These are phyloP conservation scores for Sinotaia quadrata DNA, from an alignment of 2,888 invertebrate genomes.

Conservation along the genomic window DNA sequence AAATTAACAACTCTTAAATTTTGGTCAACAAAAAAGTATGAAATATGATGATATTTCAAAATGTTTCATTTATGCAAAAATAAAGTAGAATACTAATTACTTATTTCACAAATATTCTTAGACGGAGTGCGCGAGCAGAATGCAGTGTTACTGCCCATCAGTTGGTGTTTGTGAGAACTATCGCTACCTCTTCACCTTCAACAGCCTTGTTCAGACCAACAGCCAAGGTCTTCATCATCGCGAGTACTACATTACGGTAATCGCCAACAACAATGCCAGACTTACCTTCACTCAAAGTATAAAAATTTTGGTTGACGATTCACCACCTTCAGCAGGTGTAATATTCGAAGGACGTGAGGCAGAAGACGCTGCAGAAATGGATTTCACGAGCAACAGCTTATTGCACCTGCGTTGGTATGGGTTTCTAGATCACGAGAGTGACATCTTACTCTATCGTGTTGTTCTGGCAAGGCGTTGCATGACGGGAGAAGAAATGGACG, in stretches of 20 bases:
- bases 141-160: conserved; percentile 51
- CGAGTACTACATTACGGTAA: conserved; percentile 46
- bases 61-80: no score
- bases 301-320: conserved; percentile 50
- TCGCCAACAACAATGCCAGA: conserved; percentile 48
- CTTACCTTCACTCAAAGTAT: conserved; percentile 39
- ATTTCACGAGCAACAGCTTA: conserved; percentile 37
- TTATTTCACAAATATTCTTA: no score
- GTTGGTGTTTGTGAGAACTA: conserved; percentile 42
- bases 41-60: no score
- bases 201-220: conserved; percentile 32
- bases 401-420: conserved; percentile 43
- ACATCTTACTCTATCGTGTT: conserved; percentile 37
- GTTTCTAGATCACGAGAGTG: conserved; percentile 48
- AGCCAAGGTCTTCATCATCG: conserved; percentile 50
- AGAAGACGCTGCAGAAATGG: conserved; percentile 36
- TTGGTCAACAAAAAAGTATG: no score
- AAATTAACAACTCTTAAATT: no score
- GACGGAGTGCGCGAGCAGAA: no score
- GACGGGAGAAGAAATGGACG: no score
- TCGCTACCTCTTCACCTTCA: conserved; percentile 37
- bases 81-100: no score
- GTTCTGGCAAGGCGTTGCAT: no score
- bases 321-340: conserved; percentile 48
- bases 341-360: conserved; percentile 45